Percentiles rank a stretch among this genome's conserved stretches.
These are phyloP conservation scores for Trichogramma dendrolimi DNA, from an alignment of 2,888 invertebrate species.

Conservation along the genomic window DNA sequence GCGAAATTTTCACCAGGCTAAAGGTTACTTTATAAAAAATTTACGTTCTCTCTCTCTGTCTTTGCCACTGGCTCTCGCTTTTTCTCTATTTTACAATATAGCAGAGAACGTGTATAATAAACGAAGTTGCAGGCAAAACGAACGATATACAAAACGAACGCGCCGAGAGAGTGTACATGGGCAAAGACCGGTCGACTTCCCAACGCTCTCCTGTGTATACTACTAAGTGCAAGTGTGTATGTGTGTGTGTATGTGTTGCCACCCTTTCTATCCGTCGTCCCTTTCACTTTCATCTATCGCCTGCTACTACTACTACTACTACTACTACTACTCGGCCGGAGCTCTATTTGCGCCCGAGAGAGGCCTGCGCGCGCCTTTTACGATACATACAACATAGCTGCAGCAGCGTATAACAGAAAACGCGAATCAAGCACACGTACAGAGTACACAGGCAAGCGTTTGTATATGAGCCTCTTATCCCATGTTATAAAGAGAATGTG, in stretches of 20 bases:
- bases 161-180: constrained; percentile 18
- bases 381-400: too few species aligned
- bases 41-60: too few species aligned
- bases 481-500: too few species aligned
- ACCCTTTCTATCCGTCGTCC: constrained; percentile 50
- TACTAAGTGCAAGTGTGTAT: neutral
- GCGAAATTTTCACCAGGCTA: too few species aligned
- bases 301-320: constrained; percentile 27
- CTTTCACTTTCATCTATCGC: constrained; percentile 52
- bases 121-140: neutral
- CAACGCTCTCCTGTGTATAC: neutral
- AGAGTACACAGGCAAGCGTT: too few species aligned
- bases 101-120: too few species aligned
- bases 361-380: constrained; percentile 6
- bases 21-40: too few species aligned
- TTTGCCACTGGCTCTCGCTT: too few species aligned
- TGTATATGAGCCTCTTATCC: too few species aligned
- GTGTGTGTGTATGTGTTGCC: constrained; percentile 27
- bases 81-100: too few species aligned
- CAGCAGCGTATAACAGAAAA: too few species aligned
- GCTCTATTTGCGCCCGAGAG: constrained; percentile 13
- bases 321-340: constrained; percentile 29
- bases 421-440: too few species aligned
- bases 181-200: neutral
- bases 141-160: constrained; percentile 19